phyloP scores from a whole-genome alignment of 2,797 vertebrate species.

The Tadarida brasiliensis region DNA sequence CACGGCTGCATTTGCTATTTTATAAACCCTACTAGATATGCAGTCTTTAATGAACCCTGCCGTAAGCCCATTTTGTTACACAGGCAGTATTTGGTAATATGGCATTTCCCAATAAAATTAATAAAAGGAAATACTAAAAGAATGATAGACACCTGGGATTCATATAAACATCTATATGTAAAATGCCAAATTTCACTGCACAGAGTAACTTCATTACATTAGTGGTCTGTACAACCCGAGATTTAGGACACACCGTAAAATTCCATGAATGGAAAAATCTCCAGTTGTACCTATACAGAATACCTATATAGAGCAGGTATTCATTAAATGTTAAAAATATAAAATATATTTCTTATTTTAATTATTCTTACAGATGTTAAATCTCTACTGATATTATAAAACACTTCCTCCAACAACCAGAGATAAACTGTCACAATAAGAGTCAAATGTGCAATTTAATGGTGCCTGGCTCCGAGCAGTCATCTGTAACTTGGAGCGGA shows the following conservation, averaged over 20 bases:
- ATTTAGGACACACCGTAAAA: neutral
- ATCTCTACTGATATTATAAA: constrained; percentile 19
- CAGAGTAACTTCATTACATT: neutral
- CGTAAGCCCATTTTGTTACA: constrained; percentile 30
- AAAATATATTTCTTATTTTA: neutral
- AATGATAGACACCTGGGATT: neutral
- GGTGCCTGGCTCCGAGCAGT: neutral
- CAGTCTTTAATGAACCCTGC: neutral
- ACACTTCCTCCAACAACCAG: neutral
- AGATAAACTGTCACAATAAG: neutral
- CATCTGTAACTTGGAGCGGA: neutral
- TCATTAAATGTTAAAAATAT: neutral
- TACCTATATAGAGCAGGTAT: neutral
- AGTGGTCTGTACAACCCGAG: neutral
- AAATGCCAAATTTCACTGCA: neutral
- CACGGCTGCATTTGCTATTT: neutral
- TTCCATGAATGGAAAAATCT: neutral
- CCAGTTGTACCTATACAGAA: neutral
- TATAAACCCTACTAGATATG: neutral
- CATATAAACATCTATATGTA: neutral
- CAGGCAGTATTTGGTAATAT: constrained; percentile 7
- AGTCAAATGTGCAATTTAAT: neutral
- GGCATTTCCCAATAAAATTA: constrained; percentile 41
- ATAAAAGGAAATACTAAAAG: constrained; percentile 43
- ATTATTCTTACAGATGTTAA: neutral